phyloP scores from a whole-genome alignment of 1,140 invertebrate genomes.

The Nixonia krombeini region DNA sequence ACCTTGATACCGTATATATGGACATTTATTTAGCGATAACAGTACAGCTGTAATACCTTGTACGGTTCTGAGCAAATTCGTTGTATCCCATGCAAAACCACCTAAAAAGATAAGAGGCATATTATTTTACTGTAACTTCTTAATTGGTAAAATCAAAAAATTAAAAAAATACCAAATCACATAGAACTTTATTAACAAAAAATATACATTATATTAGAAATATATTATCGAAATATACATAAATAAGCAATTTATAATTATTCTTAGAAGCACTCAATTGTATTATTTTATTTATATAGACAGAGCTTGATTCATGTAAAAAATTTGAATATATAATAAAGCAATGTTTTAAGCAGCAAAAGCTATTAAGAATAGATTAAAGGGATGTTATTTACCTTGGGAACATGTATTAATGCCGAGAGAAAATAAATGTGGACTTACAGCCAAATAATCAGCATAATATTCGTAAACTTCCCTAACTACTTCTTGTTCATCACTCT shows the following conservation, averaged over 20 bases:
- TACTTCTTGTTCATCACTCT: slow-evolving; percentile 97
- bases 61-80: slow-evolving; percentile 81
- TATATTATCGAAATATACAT: neutral
- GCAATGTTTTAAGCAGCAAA: no score
- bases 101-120: no score
- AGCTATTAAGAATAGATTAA: slow-evolving; percentile 3
- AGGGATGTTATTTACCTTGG: slow-evolving; percentile 67
- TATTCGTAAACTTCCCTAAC: slow-evolving; percentile 96
- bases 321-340: no score
- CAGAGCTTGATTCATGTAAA: no score
- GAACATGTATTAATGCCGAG: slow-evolving; percentile 78
- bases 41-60: slow-evolving; percentile 90
- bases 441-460: slow-evolving; percentile 94
- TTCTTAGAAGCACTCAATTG: no score
- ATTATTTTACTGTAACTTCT: no score
- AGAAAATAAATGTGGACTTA: slow-evolving; percentile 92
- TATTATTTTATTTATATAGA: no score
- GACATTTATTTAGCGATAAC: slow-evolving; percentile 92
- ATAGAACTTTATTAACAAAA: neutral
- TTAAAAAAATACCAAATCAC: no score
- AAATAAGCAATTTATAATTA: no score
- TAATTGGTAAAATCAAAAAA: no score
- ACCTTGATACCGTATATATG: slow-evolving; percentile 92
- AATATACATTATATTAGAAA: neutral
- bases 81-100: slow-evolving; percentile 83